phyloP scores from a whole-genome alignment of 2,888 invertebrate genomes.

The Globia sparganii region DNA sequence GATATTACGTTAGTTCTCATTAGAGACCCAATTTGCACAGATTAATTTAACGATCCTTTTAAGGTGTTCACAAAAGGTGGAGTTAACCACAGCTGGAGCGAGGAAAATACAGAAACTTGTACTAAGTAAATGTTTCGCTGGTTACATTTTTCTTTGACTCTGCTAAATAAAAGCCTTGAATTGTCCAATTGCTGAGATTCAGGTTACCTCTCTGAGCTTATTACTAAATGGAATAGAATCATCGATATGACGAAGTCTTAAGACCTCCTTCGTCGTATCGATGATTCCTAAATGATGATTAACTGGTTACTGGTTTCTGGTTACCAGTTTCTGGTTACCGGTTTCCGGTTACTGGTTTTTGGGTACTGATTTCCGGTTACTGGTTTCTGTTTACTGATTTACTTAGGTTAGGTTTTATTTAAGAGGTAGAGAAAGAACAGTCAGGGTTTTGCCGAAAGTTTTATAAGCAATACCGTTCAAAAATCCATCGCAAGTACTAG shows the following conservation, averaged over 20 bases:
- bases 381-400: neutral
- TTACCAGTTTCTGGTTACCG: too few relatives aligned
- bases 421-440: neutral
- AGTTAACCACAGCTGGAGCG: neutral
- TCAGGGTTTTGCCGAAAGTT: neutral
- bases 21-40: slow-evolving; percentile 25
- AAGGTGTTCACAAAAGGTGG: slow-evolving; percentile 17
- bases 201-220: neutral
- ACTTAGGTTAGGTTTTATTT: slow-evolving; percentile 6
- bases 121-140: neutral
- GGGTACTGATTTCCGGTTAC: too few relatives aligned
- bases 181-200: neutral
- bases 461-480: slow-evolving; percentile 3
- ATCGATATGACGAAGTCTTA: too few relatives aligned
- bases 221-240: neutral
- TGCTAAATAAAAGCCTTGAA: neutral
- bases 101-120: slow-evolving; percentile 12
- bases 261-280: too few relatives aligned
- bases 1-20: slow-evolving; percentile 36
- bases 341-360: too few relatives aligned
- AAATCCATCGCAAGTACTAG: neutral
- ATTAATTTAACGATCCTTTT: slow-evolving; percentile 38
- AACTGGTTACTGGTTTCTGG: too few relatives aligned
- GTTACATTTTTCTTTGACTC: neutral
- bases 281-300: too few relatives aligned